These are phyloP conservation scores for Synanceia verrucosa DNA, from an alignment of 2,797 vertebrate genomes.

Conservation along the genomic window DNA sequence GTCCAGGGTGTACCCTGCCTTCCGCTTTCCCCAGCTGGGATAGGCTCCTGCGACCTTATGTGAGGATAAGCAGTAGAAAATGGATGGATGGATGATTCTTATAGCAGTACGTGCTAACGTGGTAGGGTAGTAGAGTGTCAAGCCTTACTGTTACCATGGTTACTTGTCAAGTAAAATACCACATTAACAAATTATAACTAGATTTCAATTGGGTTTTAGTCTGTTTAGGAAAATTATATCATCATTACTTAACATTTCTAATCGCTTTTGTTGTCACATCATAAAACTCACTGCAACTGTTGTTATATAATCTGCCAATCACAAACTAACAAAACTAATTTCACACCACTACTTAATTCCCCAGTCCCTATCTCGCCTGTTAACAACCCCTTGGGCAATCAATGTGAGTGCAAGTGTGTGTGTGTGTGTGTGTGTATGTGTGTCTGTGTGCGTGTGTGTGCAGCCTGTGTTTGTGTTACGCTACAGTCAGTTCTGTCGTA, in stretches of 20 bases:
- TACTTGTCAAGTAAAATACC: not conserved
- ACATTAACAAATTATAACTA: not conserved
- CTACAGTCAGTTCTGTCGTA: slow-evolving; percentile 62
- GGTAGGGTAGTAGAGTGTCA: too few species aligned
- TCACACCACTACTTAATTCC: slow-evolving; percentile 61
- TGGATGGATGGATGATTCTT: too few species aligned
- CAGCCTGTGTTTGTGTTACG: slow-evolving; percentile 37
- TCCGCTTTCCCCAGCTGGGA: too few species aligned
- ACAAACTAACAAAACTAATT: slow-evolving; percentile 62
- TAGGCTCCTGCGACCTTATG: too few species aligned
- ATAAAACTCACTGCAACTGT: slow-evolving; percentile 46
- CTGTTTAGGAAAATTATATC: not conserved
- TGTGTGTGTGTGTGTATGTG: slow-evolving; percentile 3
- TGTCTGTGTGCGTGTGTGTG: not conserved
- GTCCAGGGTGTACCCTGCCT: too few species aligned
- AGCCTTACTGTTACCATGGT: not conserved
- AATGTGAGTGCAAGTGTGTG: slow-evolving; percentile 18
- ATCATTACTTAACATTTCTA: not conserved
- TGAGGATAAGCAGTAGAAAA: too few species aligned
- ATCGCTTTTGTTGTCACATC: slow-evolving; percentile 4
- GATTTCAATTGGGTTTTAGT: not conserved
- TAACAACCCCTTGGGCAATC: slow-evolving; percentile 63
- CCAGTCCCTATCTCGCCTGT: slow-evolving; percentile 52
- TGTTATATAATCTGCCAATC: slow-evolving; percentile 66
- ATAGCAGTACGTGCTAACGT: too few species aligned